A percentile compares a stretch with the other conserved stretches of the same genome.
Conservation (phyloP, 2,888 invertebrate genomes). For the Panorpa germanica region DNA sequence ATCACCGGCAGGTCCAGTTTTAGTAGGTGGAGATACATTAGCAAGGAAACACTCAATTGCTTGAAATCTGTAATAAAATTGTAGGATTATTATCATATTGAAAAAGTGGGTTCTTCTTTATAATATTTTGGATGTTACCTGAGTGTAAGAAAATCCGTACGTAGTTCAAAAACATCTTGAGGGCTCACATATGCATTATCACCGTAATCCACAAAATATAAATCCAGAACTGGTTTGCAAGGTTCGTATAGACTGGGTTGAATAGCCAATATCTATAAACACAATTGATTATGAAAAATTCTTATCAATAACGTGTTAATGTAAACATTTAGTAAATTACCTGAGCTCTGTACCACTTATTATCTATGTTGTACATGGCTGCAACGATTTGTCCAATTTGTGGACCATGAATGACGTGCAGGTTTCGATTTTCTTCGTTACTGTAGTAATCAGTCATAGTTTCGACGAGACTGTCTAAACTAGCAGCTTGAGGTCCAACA, state of each 20-base stretch:
- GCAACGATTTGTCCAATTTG: slow-evolving; percentile 66
- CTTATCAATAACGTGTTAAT: slow-evolving; percentile 5
- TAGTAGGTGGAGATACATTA: slow-evolving; percentile 39
- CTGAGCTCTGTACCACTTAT: slow-evolving; percentile 54
- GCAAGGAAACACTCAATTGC: slow-evolving; percentile 77
- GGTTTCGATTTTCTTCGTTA: slow-evolving; percentile 37
- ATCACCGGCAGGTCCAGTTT: slow-evolving; percentile 14
- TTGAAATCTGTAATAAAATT: slow-evolving; percentile 28
- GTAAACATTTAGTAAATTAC: background rate
- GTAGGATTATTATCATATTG: background rate
- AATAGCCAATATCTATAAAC: slow-evolving; percentile 39
- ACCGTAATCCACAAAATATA: slow-evolving; percentile 79
- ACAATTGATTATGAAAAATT: slow-evolving; percentile 10
- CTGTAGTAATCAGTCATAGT: slow-evolving; percentile 71
- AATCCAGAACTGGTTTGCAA: slow-evolving; percentile 39
- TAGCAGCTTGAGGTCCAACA: slow-evolving; percentile 49
- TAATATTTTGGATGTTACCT: slow-evolving; percentile 15
- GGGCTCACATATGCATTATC: slow-evolving; percentile 52
- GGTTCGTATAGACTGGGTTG: slow-evolving; percentile 39
- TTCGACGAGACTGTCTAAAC: slow-evolving; percentile 59
- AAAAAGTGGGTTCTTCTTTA: slow-evolving; percentile 1
- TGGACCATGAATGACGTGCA: slow-evolving; percentile 36
- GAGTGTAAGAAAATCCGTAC: slow-evolving; percentile 38
- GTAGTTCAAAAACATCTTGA: slow-evolving; percentile 48
- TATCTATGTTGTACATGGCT: slow-evolving; percentile 62